A percentile compares a stretch with the other conserved stretches of the same genome.
These are phyloP conservation scores for Dimorphilus gyrociliatus DNA, from an alignment of 2,888 invertebrate species.

Conservation along the genomic window DNA sequence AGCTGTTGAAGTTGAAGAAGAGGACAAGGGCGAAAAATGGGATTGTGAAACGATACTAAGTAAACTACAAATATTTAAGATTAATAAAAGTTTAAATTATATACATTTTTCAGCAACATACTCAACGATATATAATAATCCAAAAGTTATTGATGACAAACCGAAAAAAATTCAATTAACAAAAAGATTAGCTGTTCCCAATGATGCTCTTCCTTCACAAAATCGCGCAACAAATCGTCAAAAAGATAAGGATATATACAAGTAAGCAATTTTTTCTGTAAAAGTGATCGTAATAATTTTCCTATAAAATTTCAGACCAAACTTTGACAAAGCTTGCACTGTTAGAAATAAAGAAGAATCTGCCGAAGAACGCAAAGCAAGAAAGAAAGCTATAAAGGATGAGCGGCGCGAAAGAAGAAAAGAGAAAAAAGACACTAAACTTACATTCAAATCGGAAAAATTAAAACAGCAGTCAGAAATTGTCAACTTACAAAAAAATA, in stretches of 20 bases:
- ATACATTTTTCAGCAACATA: constrained; percentile 49
- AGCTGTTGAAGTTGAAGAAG: constrained; percentile 43
- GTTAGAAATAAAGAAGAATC: constrained; percentile 25
- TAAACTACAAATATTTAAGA: constrained; percentile 9
- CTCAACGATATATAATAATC: constrained; percentile 79
- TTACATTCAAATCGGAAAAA: constrained; percentile 26
- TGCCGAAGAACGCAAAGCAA: constrained; percentile 20
- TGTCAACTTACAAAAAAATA: constrained; percentile 18
- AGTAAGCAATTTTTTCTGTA: too few species aligned
- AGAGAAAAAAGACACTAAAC: constrained; percentile 30
- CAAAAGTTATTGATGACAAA: constrained; percentile 44
- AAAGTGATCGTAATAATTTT: too few species aligned
- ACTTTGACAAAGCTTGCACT: constrained; percentile 19
- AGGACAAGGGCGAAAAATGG: constrained; percentile 54
- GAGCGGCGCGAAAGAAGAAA: constrained; percentile 27
- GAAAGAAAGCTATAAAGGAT: constrained; percentile 30
- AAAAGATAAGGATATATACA: too few species aligned
- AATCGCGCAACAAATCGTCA: too few species aligned
- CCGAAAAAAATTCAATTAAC: constrained; percentile 24
- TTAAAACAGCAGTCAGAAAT: constrained; percentile 22
- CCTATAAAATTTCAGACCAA: too few species aligned
- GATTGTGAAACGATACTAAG: constrained; percentile 77
- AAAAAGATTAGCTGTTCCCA: too few species aligned
- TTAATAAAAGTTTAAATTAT: constrained; percentile 1
- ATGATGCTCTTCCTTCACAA: too few species aligned